Conservation (phyloP, 2,113 vertebrate species). For the Neotoma lepida region DNA sequence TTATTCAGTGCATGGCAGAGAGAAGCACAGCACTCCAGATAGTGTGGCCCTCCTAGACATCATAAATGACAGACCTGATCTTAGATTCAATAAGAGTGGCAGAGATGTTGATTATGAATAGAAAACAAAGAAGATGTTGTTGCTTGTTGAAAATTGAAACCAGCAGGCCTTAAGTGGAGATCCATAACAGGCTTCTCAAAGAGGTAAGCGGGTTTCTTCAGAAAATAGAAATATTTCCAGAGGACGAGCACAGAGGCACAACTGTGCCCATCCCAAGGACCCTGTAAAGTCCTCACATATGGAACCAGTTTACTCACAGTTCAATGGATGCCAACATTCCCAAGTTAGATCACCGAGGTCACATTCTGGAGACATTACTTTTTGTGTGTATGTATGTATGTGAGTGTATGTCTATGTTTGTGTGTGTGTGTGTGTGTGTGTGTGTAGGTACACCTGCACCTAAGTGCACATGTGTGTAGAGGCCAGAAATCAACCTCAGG, state of each 20-base stretch:
- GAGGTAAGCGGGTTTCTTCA: not conserved
- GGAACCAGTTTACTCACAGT: not conserved
- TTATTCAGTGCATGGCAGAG: not conserved
- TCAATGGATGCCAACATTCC: not conserved
- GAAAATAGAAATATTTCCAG: not conserved
- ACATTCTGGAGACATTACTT: not conserved
- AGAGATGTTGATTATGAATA: not conserved
- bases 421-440: not conserved
- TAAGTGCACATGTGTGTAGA: too few relatives aligned
- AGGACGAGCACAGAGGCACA: not conserved
- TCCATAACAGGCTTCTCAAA: not conserved
- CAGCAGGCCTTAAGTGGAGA: not conserved
- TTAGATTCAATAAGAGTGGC: not conserved
- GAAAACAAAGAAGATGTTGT: not conserved
- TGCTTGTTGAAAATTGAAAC: not conserved
- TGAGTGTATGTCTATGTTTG: not conserved
- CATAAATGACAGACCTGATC: not conserved
- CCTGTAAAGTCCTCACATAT: not conserved
- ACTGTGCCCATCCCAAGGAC: not conserved
- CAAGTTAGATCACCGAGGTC: not conserved
- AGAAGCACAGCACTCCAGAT: not conserved
- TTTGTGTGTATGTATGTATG: not conserved
- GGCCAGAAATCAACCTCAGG: not conserved
- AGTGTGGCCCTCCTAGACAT: not conserved
- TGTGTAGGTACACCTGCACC: not conserved